Base-by-base conservation (phyloP, 1,140 invertebrate species). In the Procambarus virginalis region DNA sequence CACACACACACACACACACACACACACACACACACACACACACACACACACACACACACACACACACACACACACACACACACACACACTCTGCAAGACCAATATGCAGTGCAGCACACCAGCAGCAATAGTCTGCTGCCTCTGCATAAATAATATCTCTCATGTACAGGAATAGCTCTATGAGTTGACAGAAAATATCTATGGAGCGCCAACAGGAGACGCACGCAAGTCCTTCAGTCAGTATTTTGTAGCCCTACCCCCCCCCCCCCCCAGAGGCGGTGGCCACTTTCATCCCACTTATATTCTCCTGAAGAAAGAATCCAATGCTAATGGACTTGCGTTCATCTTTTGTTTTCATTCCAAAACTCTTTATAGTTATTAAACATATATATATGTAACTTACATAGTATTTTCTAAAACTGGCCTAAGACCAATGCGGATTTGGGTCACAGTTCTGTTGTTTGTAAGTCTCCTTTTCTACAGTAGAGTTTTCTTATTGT, bases 401-500 rank as follows among this genome's bases (percentile, higher is more conserved):
- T 8, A 51, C 51, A 34, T 58, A 81, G 49, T 58, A 58, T 81
- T 81, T 81, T 81, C 79, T 81, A 81, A 45, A n/a, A 58, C 51
- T n/a, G 76, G 46, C 46, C 79, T 58, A 58, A 14, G 51, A 81
- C 10, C 60, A 34, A 81, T 34, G 22, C 79, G 17, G 79, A 45
- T 17, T 34, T 81, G 48, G 48, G 79, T 58, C 55, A 58, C 79
- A 58, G 79, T 58, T 81, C 22, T 81, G 22, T 81, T 58, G n/a
- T 81, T 81, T 81, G 79, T 81, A 81, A 81, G 79, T 60, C 79
- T 81, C 79, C 79, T 81, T 81, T 81, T 81, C 79, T 81, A 81
- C 79, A 81, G 79, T 81, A 81, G 79, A 81, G 51, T 81, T 81
- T 81, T 81, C 79, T 58, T 81, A 81, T 81, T 81, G 79, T 81